phyloP scores from a whole-genome alignment of 2,888 invertebrate species.

The Pandemis corylana region DNA sequence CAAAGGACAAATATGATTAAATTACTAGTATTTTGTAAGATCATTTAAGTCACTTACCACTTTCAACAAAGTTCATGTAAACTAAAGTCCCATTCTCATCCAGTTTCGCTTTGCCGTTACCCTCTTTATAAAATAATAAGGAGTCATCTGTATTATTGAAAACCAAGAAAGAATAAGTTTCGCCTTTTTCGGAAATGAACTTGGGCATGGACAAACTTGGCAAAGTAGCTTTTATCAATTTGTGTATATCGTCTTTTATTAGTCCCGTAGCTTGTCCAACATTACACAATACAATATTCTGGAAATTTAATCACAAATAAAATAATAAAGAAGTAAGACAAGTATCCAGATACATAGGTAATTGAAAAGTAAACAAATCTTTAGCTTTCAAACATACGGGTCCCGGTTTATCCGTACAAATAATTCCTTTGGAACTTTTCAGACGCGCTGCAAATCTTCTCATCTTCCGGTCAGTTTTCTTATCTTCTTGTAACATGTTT shows the following conservation, averaged over 20 bases:
- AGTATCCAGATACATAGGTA: slow-evolving; percentile 15
- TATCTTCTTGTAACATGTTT: slow-evolving; percentile 61
- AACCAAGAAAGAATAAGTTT: slow-evolving; percentile 92
- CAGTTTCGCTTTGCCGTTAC: slow-evolving; percentile 86
- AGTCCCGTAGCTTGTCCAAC: slow-evolving; percentile 94
- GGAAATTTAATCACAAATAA: slow-evolving; percentile 53
- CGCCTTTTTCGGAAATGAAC: slow-evolving; percentile 89
- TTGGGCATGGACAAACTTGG: slow-evolving; percentile 83
- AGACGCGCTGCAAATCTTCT: slow-evolving; percentile 72
- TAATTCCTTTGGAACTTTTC: slow-evolving; percentile 65
- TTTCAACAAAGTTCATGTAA: slow-evolving; percentile 87
- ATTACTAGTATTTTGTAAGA: too few species aligned
- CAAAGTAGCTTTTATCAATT: slow-evolving; percentile 83
- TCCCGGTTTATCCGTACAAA: slow-evolving; percentile 58
- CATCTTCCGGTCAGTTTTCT: slow-evolving; percentile 68
- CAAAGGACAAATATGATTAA: too few species aligned
- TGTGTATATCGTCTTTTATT: slow-evolving; percentile 86
- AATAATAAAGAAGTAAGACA: background rate
- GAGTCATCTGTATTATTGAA: slow-evolving; percentile 84
- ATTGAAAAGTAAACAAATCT: slow-evolving; percentile 6
- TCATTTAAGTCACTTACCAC: slow-evolving; percentile 73
- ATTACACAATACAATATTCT: slow-evolving; percentile 93
- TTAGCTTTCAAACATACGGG: slow-evolving; percentile 57
- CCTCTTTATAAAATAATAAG: slow-evolving; percentile 79
- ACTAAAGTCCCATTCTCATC: slow-evolving; percentile 86